A percentile compares a stretch with the other conserved stretches of the same genome.
These are phyloP conservation scores for Blomia tropicalis DNA, from an alignment of 2,888 invertebrate genomes.

Conservation along the genomic window DNA sequence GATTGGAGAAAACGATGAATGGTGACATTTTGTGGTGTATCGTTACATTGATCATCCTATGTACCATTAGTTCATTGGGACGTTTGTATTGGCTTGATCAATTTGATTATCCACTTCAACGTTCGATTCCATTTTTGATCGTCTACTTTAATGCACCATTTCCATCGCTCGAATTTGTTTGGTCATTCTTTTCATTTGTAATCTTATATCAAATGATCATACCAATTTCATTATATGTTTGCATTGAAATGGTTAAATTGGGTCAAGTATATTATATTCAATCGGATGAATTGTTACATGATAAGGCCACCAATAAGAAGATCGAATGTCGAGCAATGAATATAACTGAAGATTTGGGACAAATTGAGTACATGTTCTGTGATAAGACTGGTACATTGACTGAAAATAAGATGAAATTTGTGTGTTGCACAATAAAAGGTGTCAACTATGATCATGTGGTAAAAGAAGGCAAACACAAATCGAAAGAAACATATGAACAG, in stretches of 20 bases:
- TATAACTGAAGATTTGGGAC: slow-evolving; percentile 91
- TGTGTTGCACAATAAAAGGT: slow-evolving; percentile 71
- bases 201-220: slow-evolving; percentile 58
- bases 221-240: slow-evolving; percentile 86
- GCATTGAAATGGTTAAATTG: slow-evolving; percentile 87
- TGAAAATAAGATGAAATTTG: slow-evolving; percentile 92
- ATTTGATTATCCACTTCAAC: not conserved
- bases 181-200: slow-evolving; percentile 33
- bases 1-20: slow-evolving; percentile 82
- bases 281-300: slow-evolving; percentile 70
- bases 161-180: not conserved
- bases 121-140: too few species aligned
- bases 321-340: slow-evolving; percentile 84
- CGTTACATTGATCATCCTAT: slow-evolving; percentile 68
- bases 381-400: slow-evolving; percentile 96
- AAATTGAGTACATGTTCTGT: slow-evolving; percentile 82
- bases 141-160: not conserved
- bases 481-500: not conserved
- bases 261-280: slow-evolving; percentile 49
- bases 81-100: not conserved
- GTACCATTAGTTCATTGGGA: slow-evolving; percentile 75
- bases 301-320: slow-evolving; percentile 59
- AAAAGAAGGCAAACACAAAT: not conserved
- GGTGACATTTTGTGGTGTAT: slow-evolving; percentile 92
- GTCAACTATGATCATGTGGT: slow-evolving; percentile 12